phyloP scores from a whole-genome alignment of 2,888 invertebrate genomes.

The Epistrophella euchroma region DNA sequence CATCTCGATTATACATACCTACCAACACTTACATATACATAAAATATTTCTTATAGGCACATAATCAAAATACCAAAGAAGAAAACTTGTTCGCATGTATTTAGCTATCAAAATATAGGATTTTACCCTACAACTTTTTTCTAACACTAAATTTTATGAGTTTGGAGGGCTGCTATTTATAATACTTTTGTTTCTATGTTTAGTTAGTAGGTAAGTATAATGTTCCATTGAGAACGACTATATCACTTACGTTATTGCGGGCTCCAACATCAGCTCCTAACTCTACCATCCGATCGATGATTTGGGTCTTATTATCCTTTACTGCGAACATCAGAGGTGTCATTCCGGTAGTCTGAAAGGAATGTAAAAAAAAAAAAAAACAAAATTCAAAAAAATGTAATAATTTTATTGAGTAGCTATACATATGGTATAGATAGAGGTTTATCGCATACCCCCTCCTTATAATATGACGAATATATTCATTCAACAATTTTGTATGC shows the following conservation, averaged over 20 bases:
- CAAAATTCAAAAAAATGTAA: conserved; percentile 12
- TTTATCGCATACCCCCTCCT: conserved; percentile 10
- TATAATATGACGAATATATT: conserved; percentile 34
- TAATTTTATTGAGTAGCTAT: conserved; percentile 8
- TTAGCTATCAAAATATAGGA: neutral
- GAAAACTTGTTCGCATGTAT: conserved; percentile 15
- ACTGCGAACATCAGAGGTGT: conserved; percentile 98
- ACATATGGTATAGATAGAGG: neutral
- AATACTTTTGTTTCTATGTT: conserved; percentile 52
- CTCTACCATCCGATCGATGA: conserved; percentile 96
- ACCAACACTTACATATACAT: conserved; percentile 17
- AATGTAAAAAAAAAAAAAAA: conserved; percentile 14
- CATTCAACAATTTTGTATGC: conserved; percentile 71
- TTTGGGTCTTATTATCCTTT: conserved; percentile 95
- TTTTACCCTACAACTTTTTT: conserved; percentile 12
- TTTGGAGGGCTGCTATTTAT: conserved; percentile 61
- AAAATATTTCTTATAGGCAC: conserved; percentile 48
- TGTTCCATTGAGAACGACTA: conserved; percentile 76
- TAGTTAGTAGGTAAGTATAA: neutral
- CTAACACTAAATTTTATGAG: conserved; percentile 34
- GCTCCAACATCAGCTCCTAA: conserved; percentile 96
- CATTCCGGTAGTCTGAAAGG: conserved; percentile 94
- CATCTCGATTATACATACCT: conserved; percentile 69
- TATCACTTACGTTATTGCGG: conserved; percentile 93
- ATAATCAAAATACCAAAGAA: conserved; percentile 44